These are phyloP conservation scores for Thamnophis sirtalis DNA, from an alignment of 2,113 vertebrate species.

Conservation along the genomic window DNA sequence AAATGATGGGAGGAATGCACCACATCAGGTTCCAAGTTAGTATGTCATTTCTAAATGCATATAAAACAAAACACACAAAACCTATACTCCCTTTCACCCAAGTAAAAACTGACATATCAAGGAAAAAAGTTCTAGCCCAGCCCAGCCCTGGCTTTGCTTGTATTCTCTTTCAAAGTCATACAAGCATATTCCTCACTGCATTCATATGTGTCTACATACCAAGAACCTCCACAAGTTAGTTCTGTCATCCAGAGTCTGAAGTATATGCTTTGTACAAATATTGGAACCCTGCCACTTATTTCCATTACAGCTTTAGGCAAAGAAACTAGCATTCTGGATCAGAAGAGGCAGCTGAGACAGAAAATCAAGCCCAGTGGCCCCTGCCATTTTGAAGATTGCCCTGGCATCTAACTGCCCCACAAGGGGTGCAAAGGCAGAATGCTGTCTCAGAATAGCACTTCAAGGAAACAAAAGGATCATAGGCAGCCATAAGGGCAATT, in stretches of 20 bases:
- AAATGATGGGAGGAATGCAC: background rate
- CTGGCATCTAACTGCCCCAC: background rate
- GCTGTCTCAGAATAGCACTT: background rate
- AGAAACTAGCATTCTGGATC: background rate
- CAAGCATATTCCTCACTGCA: background rate
- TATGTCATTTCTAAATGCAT: background rate
- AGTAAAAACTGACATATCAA: background rate
- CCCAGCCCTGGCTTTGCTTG: background rate
- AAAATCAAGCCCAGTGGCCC: background rate
- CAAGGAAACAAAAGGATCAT: background rate
- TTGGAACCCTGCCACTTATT: background rate
- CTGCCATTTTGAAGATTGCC: background rate
- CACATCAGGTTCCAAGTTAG: background rate
- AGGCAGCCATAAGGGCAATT: background rate
- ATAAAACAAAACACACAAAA: background rate
- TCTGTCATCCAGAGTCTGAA: background rate
- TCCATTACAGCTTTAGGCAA: background rate
- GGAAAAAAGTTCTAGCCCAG: background rate
- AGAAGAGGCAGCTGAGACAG: background rate
- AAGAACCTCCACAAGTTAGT: background rate
- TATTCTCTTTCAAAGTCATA: background rate
- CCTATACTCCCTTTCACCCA: background rate
- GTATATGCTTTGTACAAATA: background rate
- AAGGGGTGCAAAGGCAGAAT: background rate
- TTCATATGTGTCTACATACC: background rate